Evolutionary conservation across 2,113 vertebrate species (phyloP), one percentile per base, ranked within the genome.

Genomic region (Hyaena hyaena): DNA sequence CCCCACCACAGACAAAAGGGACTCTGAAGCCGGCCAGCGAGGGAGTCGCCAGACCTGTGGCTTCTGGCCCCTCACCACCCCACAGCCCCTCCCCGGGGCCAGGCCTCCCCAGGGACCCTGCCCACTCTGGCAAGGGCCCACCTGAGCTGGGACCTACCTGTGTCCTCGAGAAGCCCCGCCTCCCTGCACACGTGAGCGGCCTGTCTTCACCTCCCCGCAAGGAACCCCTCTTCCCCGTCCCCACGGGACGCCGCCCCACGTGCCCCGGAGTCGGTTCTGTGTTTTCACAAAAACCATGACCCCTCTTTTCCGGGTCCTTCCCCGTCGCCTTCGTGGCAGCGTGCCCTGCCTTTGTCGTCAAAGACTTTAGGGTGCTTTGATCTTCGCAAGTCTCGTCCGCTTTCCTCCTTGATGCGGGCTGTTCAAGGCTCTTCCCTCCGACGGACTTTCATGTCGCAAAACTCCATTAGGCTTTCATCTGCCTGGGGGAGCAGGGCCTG

Each of bases 151-250:
- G 50, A 48, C 74, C 55, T 5, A 5, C 43, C 43, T 16, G 48
- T 0, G 16, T 23, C 8, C 73, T 77, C 17, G 17, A 55, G 35
- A 77, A 28, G 15, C 35, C 45, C 43, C 6, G 12, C 55, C 0
- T 19, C 33, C 33, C 35, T 0, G 16, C 14, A 0, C 3, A 10
- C 1, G 0, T 14, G 69, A 61, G 9, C 33, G 0, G 23, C 65
- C 48, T 7, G 4, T 5, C 19, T 58, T 79, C 26, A 4, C 31
- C 35, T 71, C 79, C 88, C 0, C 4, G 2, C 10, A 0, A 10
- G 55, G 63, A 85, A 1, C 50, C 73, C 69, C 26, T 12, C 2
- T 28, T 28, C 0, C 50, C 4, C 4, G 1, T 5, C 43, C 50
- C 33, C 33, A 12, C 26, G 10, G 31, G 33, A 6, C 10, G 0